phyloP scores from a whole-genome alignment of 2,797 vertebrate species.

The Astyanax mexicanus region DNA sequence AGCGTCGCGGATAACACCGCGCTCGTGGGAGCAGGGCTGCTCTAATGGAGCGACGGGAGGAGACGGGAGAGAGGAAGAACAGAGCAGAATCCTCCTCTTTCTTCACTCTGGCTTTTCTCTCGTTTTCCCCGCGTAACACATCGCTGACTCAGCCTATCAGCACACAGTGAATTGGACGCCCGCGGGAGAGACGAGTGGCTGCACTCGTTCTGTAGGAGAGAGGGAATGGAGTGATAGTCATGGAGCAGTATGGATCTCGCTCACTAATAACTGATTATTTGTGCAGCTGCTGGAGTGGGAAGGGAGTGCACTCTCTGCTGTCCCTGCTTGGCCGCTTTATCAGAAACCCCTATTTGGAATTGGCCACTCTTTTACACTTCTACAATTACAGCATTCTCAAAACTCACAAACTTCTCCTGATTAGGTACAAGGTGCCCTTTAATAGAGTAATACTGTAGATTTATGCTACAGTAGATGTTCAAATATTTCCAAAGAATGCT shows the following conservation, averaged over 20 bases:
- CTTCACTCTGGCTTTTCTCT: not conserved
- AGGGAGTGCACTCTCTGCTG: too few species aligned
- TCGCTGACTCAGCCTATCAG: slow-evolving; percentile 8
- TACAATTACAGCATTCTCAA: too few species aligned
- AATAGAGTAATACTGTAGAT: too few species aligned
- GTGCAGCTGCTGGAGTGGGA: not conserved
- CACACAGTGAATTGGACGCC: not conserved
- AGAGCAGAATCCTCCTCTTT: not conserved
- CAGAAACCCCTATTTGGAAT: not conserved
- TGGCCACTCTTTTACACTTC: too few species aligned
- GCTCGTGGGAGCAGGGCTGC: slow-evolving; percentile 11
- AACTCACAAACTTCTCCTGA: too few species aligned
- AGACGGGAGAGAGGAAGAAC: slow-evolving; percentile 9
- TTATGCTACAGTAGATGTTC: too few species aligned
- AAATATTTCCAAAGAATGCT: too few species aligned
- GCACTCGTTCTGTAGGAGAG: not conserved
- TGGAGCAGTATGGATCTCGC: not conserved
- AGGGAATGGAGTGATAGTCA: not conserved
- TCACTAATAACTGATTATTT: not conserved
- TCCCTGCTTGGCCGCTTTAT: not conserved
- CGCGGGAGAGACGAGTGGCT: not conserved
- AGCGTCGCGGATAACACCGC: slow-evolving; percentile 19
- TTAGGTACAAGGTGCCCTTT: too few species aligned
- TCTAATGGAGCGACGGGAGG: slow-evolving; percentile 36
- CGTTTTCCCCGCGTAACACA: not conserved